Base-by-base conservation (phyloP, 2,797 vertebrate species). In the Falco biarmicus region DNA sequence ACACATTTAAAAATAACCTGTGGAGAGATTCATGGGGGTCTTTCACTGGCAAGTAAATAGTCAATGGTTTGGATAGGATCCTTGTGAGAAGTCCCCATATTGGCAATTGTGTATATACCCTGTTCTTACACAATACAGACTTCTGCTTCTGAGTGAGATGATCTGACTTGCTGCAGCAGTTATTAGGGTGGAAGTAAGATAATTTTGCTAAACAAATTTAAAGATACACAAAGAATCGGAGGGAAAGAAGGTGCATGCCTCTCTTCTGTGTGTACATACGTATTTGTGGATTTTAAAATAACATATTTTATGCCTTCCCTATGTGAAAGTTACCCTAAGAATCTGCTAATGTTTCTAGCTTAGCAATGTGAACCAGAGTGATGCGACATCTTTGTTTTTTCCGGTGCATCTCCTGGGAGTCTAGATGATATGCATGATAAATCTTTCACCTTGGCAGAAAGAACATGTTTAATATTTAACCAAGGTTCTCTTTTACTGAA, bases 401-500 rank as follows among this genome's bases (percentile, higher is more conserved):
- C 48, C 86, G n/a, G 59, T 82, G 73, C 28, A 54, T 69, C 66
- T 96, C 80, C 66, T 88, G 56, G 2, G 70, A 96, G 61, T 73
- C 48, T 56, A 87, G 87, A 91, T 85, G 59, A 90, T 73, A 63
- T 4, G 63, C 90, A 73, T 66, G 91, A 82, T 74, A 94, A 84
- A 94, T 91, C 80, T 91, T 91, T 88, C 87, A 94, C 96, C 84
- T 96, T 96, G 89, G 76, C 74, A 82, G 89, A 90, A 48, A 92
- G 71, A 88, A 91, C 90, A 74, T 56, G 77, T 86, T 95, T 96
- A 96, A 95, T 97, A 96, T 96, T 97, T 93, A 96, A 96, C 54
- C 91, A 91, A 94, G 83, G 89, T 81, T 95, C 81, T 90, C 84
- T 96, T 94, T 91, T 66, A 71, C 43, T 96, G 88, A 43, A 82